Evolutionary conservation across 2,797 vertebrate species (phyloP).

Genomic region (Urocyon cinereoargenteus): DNA sequence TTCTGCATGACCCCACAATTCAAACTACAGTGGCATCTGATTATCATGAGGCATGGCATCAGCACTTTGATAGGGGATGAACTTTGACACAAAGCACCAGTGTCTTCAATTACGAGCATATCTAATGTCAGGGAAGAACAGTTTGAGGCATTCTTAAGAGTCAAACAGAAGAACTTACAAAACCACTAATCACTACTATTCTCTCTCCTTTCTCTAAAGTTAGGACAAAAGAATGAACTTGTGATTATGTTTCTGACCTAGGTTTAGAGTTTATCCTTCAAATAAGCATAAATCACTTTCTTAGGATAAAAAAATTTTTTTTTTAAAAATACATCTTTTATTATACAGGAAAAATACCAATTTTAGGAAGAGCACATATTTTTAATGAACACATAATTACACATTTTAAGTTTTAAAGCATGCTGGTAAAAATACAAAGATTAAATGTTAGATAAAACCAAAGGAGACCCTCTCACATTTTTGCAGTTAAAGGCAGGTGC

Average conservation of each 20-base stretch:
- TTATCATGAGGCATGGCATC: conserved; percentile 77
- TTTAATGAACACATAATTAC: conserved; percentile 37
- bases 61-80: conserved; percentile 63
- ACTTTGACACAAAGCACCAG: conserved; percentile 80
- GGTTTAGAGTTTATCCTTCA: conserved; percentile 56
- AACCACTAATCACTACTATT: conserved; percentile 68
- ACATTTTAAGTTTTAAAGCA: conserved; percentile 60
- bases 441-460: not conserved
- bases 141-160: conserved; percentile 77
- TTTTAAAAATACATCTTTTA: conserved; percentile 30
- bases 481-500: conserved; percentile 13
- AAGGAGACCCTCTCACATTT: conserved; percentile 6
- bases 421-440: conserved; percentile 50
- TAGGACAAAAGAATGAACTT: conserved; percentile 78
- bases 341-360: conserved; percentile 22
- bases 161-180: conserved; percentile 75
- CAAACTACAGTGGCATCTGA: conserved; percentile 78
- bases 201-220: conserved; percentile 61
- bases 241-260: conserved; percentile 75
- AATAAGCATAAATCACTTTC: conserved; percentile 69
- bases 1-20: conserved; percentile 40
- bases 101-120: conserved; percentile 81
- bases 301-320: not conserved
- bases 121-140: conserved; percentile 75
- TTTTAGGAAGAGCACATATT: not conserved